phyloP scores from a whole-genome alignment of 2,888 invertebrate species.

The Trissolcus brochymenae region DNA sequence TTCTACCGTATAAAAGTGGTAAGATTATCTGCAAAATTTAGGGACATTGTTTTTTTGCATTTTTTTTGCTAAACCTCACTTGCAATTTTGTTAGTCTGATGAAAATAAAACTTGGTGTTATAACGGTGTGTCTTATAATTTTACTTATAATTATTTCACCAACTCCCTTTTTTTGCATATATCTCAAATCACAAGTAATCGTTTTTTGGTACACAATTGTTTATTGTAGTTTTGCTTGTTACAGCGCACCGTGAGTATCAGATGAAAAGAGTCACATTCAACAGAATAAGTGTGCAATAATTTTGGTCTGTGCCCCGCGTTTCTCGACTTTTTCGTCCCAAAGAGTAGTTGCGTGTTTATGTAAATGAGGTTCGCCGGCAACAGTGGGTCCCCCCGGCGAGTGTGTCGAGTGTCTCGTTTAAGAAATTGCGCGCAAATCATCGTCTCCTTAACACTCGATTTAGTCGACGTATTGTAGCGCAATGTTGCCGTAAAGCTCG shows the following conservation, averaged over 20 bases:
- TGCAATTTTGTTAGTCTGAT: too few species aligned
- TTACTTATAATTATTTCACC: too few species aligned
- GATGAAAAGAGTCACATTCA: slow-evolving; percentile 14
- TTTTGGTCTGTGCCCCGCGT: slow-evolving; percentile 8
- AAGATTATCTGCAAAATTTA: too few species aligned
- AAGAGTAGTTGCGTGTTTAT: slow-evolving; percentile 36
- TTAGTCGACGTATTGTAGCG: slow-evolving; percentile 55
- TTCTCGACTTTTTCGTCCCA: slow-evolving; percentile 7
- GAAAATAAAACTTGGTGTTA: too few species aligned
- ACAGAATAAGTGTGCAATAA: slow-evolving; percentile 22
- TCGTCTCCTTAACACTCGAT: slow-evolving; percentile 57
- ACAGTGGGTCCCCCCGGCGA: slow-evolving; percentile 21
- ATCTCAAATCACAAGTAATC: too few species aligned
- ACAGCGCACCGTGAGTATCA: slow-evolving; percentile 20
- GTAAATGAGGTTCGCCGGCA: slow-evolving; percentile 44
- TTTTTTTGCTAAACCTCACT: too few species aligned
- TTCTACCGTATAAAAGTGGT: too few species aligned
- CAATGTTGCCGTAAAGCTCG: slow-evolving; percentile 54
- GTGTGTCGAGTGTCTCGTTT: slow-evolving; percentile 37
- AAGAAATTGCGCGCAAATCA: slow-evolving; percentile 54
- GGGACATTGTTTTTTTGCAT: too few species aligned
- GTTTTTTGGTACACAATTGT: too few species aligned
- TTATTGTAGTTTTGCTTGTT: too few species aligned
- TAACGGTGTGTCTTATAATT: too few species aligned
- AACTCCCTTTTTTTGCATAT: too few species aligned